These are phyloP conservation scores for Bagarius yarrelli DNA, from an alignment of 2,113 vertebrate species.

Conservation along the genomic window DNA sequence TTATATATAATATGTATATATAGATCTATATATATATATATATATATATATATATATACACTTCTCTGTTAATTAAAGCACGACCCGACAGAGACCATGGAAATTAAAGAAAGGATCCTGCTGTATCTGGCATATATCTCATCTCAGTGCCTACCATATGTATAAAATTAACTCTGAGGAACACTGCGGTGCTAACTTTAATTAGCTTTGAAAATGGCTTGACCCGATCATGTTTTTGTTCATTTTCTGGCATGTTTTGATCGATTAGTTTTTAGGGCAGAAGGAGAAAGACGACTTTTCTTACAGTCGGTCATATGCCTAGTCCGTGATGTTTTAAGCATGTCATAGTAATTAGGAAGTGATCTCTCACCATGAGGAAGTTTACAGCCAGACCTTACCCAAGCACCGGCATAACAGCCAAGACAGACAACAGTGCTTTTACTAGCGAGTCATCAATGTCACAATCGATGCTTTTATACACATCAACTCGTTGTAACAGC, in stretches of 20 bases:
- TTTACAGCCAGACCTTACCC: conserved; percentile 21
- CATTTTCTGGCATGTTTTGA: conserved; percentile 34
- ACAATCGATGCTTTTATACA: conserved; percentile 35
- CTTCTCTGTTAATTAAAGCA: conserved; percentile 37
- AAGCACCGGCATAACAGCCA: not conserved
- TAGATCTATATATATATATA: too few species aligned
- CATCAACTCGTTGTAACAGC: conserved; percentile 40
- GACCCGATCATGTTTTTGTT: conserved; percentile 37
- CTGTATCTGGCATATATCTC: not conserved
- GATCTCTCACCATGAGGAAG: conserved; percentile 24
- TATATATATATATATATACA: not conserved
- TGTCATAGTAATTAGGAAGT: conserved; percentile 33
- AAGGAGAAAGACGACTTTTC: conserved; percentile 4
- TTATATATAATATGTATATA: too few species aligned
- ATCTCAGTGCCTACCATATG: conserved; percentile 4
- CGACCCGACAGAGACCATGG: conserved; percentile 10
- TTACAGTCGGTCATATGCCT: conserved; percentile 6
- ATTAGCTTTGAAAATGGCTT: conserved; percentile 47
- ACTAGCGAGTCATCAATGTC: conserved; percentile 38
- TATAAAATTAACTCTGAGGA: conserved; percentile 16
- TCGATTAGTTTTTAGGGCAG: conserved; percentile 6
- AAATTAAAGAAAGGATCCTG: conserved; percentile 34
- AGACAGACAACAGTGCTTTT: not conserved
- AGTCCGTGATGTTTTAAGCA: conserved; percentile 8
- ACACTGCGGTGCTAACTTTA: conserved; percentile 39